phyloP scores from a whole-genome alignment of 2,113 vertebrate genomes.

The Apteryx owenii region DNA sequence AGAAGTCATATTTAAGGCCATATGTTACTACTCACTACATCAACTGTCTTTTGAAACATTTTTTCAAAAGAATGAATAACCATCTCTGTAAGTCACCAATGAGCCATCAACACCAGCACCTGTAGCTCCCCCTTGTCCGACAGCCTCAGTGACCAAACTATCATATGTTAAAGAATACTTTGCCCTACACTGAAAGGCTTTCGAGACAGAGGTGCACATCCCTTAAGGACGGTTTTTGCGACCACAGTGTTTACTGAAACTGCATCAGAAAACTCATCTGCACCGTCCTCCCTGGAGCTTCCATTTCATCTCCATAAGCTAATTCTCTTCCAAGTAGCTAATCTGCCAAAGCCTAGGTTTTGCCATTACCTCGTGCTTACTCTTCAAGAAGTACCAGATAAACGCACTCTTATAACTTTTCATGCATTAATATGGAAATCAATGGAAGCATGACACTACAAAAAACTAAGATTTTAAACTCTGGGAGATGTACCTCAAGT shows the following conservation, averaged over 20 bases:
- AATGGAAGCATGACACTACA: not conserved
- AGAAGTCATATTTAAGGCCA: not conserved
- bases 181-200: not conserved
- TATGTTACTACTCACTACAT: not conserved
- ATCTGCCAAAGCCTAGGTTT: not conserved
- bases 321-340: too few relatives aligned
- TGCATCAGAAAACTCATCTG: not conserved
- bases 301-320: not conserved
- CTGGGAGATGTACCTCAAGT: not conserved
- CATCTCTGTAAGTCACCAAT: not conserved
- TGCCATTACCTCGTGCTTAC: not conserved
- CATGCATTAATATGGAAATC: not conserved
- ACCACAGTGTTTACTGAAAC: not conserved
- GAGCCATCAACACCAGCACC: not conserved
- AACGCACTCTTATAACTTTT: not conserved
- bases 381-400: not conserved
- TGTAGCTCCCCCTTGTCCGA: not conserved
- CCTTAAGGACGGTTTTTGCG: not conserved
- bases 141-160: not conserved
- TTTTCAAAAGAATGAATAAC: not conserved
- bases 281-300: not conserved
- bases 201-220: not conserved
- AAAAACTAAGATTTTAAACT: not conserved
- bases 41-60: not conserved
- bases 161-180: not conserved